Evolutionary conservation across 2,113 vertebrate species (phyloP).

Genomic region (Cephalopterus ornatus): DNA sequence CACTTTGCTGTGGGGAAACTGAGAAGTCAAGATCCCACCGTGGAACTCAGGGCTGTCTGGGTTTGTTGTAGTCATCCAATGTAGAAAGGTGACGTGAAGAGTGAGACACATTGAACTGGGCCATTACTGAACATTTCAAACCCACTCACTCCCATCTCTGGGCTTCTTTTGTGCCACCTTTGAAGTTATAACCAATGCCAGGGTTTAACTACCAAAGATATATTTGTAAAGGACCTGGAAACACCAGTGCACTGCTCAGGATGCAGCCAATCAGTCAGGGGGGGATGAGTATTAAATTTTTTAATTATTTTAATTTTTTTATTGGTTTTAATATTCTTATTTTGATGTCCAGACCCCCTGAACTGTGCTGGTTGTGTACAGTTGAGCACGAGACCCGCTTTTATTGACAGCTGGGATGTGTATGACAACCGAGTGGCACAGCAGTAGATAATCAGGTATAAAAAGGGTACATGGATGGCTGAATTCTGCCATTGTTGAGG

Average conservation of each 20-base stretch:
- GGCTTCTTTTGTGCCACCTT: background rate
- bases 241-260: background rate
- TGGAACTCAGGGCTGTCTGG: background rate
- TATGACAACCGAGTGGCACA: background rate
- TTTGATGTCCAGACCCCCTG: background rate
- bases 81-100: background rate
- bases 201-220: background rate
- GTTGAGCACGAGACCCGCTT: background rate
- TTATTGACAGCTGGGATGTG: background rate
- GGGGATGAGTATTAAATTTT: background rate
- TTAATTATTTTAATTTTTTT: background rate
- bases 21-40: background rate
- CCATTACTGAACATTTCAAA: background rate
- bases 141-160: background rate
- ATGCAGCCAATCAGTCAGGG: background rate
- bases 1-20: background rate
- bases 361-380: background rate
- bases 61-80: background rate
- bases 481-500: slow-evolving; percentile 7
- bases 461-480: background rate
- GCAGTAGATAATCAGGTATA: background rate
- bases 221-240: background rate
- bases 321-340: background rate
- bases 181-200: background rate
- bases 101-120: background rate